phyloP scores from a whole-genome alignment of 2,888 invertebrate species.

The Disparrhopalites patrizii region DNA sequence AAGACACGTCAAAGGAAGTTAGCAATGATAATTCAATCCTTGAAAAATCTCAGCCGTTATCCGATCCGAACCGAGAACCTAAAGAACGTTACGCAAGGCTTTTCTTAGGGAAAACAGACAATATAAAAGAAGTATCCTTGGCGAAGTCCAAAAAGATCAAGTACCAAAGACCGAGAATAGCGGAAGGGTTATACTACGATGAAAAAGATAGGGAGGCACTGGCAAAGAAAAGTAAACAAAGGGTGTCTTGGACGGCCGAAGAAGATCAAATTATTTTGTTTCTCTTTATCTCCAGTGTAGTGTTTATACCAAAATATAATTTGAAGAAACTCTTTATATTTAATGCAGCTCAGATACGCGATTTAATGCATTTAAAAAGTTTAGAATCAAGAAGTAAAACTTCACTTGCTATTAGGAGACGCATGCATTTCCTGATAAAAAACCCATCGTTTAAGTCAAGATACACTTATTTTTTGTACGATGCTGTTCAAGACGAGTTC shows the following conservation, averaged over 20 bases:
- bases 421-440: constrained; percentile 41
- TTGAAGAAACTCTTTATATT: constrained; percentile 38
- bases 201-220: constrained; percentile 20
- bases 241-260: constrained; percentile 41
- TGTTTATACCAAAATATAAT: constrained; percentile 43
- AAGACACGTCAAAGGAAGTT: no score
- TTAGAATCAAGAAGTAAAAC: constrained; percentile 37
- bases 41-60: no score
- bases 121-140: no score
- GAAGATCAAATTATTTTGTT: constrained; percentile 39
- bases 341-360: constrained; percentile 43
- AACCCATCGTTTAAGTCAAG: constrained; percentile 28
- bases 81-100: background rate
- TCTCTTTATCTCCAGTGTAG: constrained; percentile 38
- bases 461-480: constrained; percentile 30
- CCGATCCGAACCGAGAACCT: no score
- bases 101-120: no score
- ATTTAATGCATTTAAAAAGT: constrained; percentile 37
- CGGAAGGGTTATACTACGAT: constrained; percentile 18
- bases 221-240: constrained; percentile 10
- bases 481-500: constrained; percentile 32
- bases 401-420: constrained; percentile 37
- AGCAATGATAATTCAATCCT: no score
- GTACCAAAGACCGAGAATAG: no score
- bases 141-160: no score